phyloP scores from a whole-genome alignment of 2,113 vertebrate species.

The Tragulus kanchil region DNA sequence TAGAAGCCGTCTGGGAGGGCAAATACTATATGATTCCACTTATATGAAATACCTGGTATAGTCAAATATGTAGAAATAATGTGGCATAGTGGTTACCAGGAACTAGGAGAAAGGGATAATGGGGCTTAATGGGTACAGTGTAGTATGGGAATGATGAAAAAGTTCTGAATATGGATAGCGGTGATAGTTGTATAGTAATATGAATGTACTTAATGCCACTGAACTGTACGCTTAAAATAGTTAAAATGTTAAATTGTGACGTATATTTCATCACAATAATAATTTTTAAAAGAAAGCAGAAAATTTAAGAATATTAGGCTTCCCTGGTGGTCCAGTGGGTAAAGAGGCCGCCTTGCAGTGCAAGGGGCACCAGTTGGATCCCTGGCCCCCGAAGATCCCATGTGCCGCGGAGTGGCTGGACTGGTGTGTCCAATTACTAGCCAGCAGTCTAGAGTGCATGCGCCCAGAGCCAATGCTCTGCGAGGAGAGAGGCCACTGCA shows the following conservation, averaged over 20 bases:
- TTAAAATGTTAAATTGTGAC: background rate
- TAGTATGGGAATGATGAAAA: background rate
- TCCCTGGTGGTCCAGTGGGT: no score
- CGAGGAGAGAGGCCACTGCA: no score
- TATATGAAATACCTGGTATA: background rate
- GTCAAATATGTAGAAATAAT: background rate
- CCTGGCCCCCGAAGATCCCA: no score
- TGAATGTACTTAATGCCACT: background rate
- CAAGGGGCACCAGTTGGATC: no score
- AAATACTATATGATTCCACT: background rate
- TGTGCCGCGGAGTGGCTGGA: no score
- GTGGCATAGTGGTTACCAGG: background rate
- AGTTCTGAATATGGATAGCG: background rate
- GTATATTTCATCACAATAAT: background rate
- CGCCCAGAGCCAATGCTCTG: no score
- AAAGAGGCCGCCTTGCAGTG: no score
- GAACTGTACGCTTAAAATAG: background rate
- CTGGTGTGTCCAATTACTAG: no score
- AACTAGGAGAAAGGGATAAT: background rate
- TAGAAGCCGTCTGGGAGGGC: background rate
- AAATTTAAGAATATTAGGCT: background rate
- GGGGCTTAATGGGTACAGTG: no score
- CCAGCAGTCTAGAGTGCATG: no score
- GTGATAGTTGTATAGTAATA: background rate
- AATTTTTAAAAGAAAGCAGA: background rate